These are phyloP conservation scores for Etia nguti DNA, from an alignment of 2,113 vertebrate genomes.

Conservation along the genomic window DNA sequence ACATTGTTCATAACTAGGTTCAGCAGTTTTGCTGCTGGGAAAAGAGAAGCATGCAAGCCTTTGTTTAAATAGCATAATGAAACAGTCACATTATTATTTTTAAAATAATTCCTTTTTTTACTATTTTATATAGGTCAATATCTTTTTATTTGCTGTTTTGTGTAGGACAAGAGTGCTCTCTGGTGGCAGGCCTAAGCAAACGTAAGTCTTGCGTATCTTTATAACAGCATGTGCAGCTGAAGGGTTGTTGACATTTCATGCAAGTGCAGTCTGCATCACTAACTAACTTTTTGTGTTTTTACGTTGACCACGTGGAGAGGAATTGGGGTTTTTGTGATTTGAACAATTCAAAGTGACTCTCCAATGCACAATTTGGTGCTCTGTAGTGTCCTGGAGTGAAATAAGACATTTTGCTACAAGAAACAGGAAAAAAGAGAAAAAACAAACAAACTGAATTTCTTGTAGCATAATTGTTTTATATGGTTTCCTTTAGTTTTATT, in stretches of 20 bases:
- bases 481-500: background rate
- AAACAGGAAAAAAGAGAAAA: background rate
- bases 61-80: background rate
- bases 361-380: background rate
- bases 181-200: background rate
- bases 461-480: background rate
- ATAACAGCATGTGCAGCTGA: background rate
- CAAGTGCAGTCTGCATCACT: background rate
- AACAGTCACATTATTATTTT: background rate
- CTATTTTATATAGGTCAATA: background rate
- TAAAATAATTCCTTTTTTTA: background rate
- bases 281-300: background rate
- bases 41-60: background rate
- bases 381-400: background rate
- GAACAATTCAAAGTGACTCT: background rate
- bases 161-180: background rate
- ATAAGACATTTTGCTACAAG: background rate
- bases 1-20: background rate
- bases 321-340: background rate
- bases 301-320: background rate
- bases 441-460: background rate
- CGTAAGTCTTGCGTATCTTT: background rate
- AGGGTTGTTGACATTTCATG: background rate
- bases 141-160: background rate
- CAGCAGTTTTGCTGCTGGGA: background rate